Conservation (phyloP, 1,140 invertebrate species). For the Scaptodrosophila lebanonensis region DNA sequence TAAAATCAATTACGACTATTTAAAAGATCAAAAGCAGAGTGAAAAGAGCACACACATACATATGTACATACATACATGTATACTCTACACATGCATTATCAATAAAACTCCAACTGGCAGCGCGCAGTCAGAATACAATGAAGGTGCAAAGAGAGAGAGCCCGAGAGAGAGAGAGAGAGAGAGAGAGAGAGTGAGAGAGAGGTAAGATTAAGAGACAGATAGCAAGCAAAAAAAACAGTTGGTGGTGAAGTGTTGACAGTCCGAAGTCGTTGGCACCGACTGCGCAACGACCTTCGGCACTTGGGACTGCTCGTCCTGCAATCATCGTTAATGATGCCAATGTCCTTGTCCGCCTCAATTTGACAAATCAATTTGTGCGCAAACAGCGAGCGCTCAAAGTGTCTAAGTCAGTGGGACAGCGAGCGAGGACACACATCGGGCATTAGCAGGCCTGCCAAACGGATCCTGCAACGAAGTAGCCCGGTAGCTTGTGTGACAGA, state of each 20-base stretch:
- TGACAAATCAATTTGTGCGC: slow-evolving; percentile 71
- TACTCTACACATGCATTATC: slow-evolving; percentile 39
- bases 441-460: slow-evolving; percentile 18
- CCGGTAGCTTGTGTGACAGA: slow-evolving; percentile 48
- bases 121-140: background rate
- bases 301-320: slow-evolving; percentile 31
- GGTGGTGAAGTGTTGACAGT: slow-evolving; percentile 73
- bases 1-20: slow-evolving; percentile 68
- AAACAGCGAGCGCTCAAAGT: slow-evolving; percentile 57
- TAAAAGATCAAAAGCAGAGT: slow-evolving; percentile 47
- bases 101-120: slow-evolving; percentile 60
- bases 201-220: slow-evolving; percentile 17
- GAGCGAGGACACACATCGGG: background rate
- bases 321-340: slow-evolving; percentile 73
- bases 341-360: slow-evolving; percentile 64
- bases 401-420: slow-evolving; percentile 47
- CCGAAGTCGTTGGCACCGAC: slow-evolving; percentile 50
- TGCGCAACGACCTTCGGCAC: slow-evolving; percentile 57
- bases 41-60: background rate
- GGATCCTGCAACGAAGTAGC: slow-evolving; percentile 43
- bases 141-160: too few species aligned
- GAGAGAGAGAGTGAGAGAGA: background rate
- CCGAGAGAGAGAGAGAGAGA: slow-evolving; percentile 7
- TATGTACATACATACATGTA: slow-evolving; percentile 5
- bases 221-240: slow-evolving; percentile 57